Evolutionary conservation across 1,140 invertebrate genomes (phyloP), one percentile per base, ranked within the genome.

Genomic region (Caenorhabditis latens): DNA sequence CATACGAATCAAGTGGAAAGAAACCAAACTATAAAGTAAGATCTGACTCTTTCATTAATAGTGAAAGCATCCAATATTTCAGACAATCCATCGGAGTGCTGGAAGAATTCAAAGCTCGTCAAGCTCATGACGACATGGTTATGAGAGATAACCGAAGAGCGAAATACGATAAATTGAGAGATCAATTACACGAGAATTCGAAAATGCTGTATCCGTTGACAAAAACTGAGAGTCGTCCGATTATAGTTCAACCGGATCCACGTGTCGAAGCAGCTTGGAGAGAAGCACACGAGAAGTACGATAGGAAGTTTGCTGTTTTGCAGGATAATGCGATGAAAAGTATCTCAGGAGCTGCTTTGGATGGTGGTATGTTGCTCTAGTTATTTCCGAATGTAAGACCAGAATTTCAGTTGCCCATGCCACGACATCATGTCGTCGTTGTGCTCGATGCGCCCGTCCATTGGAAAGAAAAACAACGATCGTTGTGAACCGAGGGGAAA

Each of bases 271-370:
- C 83, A 4, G 87, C 87, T 42, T 88, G 87, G 87, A 85, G 43
- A 84, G 87, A 88, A n/a, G 87, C 87, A 16, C 87, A 88, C 50
- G 87, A 88, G 46, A 84, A 85, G 53, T 87, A 79, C 42, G 87
- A 88, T 57, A 85, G 65, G 50, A 84, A 63, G 48, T 88, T 87
- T 32, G n/a, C 84, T 11, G 46, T 83, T 83, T 55, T 86, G 11
- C 86, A 86, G 21, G 86, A 86, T 42, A 84, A 71, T 21, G 86
- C 86, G 24, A 19, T 71, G 48, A 86, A 86, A 43, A 65, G 86
- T 48, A 85, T 86, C 50, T 83, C 86, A 42, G 75, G 75, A 83
- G 86, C 86, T 63, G 75, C 86, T 16, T 48, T 83, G 55, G 61
- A 55, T 50, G 82, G 71, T 7, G 43, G 48, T 82, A 55, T 13